A percentile compares a stretch with the other conserved stretches of the same genome.
These are phyloP conservation scores for Bungarus multicinctus DNA, from an alignment of 2,113 vertebrate species.

Conservation along the genomic window DNA sequence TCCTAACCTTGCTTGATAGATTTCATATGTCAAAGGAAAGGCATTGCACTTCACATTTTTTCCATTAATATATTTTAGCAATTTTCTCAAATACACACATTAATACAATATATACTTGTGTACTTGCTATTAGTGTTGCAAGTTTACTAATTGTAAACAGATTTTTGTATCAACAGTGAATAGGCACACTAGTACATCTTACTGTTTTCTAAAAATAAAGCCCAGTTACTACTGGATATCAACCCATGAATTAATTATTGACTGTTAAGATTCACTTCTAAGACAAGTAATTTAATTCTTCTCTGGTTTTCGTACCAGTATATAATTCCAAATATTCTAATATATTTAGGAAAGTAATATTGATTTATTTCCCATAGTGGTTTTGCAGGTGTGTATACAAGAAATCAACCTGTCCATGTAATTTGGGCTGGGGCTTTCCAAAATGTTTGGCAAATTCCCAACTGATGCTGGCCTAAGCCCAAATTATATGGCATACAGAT, in stretches of 20 bases:
- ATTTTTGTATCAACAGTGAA: neutral
- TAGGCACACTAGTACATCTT: neutral
- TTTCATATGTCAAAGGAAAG: neutral
- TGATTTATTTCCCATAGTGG: neutral
- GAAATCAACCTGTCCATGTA: neutral
- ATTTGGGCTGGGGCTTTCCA: neutral
- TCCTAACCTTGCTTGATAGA: neutral
- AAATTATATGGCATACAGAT: neutral
- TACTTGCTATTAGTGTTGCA: neutral
- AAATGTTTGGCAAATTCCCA: neutral
- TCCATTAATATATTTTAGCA: neutral
- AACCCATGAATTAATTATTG: neutral
- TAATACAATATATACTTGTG: neutral
- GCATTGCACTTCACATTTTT: neutral
- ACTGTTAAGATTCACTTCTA: neutral
- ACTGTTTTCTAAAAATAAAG: neutral
- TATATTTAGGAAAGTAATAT: neutral
- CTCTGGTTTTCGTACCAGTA: neutral
- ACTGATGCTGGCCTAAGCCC: neutral
- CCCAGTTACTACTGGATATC: neutral
- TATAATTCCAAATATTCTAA: neutral
- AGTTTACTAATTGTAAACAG: neutral
- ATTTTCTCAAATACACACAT: neutral
- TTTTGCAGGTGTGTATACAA: neutral
- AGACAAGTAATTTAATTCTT: neutral